Evolutionary conservation across 2,113 vertebrate species (phyloP).

Genomic region (Cyanistes caeruleus): DNA sequence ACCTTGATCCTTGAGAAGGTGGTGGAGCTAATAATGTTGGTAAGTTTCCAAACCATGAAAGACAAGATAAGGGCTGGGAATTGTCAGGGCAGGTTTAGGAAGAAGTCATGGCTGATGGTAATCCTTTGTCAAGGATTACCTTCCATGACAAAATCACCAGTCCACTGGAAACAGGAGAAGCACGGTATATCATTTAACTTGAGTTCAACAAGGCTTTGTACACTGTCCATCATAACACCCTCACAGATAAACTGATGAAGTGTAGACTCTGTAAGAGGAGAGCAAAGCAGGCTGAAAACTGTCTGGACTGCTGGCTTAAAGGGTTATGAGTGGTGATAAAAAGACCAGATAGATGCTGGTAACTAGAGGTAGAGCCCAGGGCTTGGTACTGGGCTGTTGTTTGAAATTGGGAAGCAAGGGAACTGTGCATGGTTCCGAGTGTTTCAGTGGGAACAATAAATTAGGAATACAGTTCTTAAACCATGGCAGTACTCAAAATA

Average conservation of each 20-base stretch:
- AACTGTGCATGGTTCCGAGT: fast-evolving
- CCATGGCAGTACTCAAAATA: not conserved
- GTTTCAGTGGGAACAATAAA: not conserved
- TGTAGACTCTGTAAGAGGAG: not conserved
- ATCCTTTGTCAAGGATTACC: too few species aligned
- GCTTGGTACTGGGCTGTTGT: not conserved
- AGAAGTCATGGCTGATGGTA: not conserved
- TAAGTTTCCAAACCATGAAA: not conserved
- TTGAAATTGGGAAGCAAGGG: not conserved
- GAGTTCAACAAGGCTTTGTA: not conserved
- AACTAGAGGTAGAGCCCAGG: not conserved
- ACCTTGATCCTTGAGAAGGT: not conserved
- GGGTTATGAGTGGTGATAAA: not conserved
- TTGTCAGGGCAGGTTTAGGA: not conserved
- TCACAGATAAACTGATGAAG: not conserved
- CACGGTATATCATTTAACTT: fast-evolving
- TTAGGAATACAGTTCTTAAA: not conserved
- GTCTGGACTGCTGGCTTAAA: not conserved
- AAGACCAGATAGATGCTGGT: not conserved
- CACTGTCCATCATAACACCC: not conserved
- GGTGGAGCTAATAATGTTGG: not conserved
- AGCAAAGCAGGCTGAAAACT: not conserved
- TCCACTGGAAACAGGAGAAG: not conserved
- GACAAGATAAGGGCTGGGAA: not conserved
- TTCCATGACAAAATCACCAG: not conserved